Evolutionary conservation across 2,113 vertebrate species (phyloP), one percentile per base, ranked within the genome.

Genomic region (Mola mola): DNA sequence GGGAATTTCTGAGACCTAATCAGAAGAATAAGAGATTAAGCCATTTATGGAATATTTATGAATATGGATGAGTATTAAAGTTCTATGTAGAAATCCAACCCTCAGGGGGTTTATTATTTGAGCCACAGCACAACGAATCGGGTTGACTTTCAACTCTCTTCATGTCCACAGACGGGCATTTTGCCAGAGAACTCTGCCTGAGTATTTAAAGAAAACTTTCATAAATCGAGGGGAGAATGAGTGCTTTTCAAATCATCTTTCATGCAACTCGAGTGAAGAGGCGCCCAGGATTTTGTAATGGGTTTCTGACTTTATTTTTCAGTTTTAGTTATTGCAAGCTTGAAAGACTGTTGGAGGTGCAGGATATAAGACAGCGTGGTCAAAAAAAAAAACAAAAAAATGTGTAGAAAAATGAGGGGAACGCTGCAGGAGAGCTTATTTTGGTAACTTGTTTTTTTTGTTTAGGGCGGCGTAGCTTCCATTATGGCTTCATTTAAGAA

Each of bases 51-150:
- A 77, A 65, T 66, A 83, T 86, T 76, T 78, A 87, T 89, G 87
- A 90, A 91, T 84, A 89, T 88, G 83, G 68, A 89, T 90, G 87
- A 90, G 82, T 71, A 84, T 89, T 88, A 81, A 83, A 83, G 57
- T 83, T 83, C 73, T 58, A 56, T 67, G 68, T 33, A 21, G 75
- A 82, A 85, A 84, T 82, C 81, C 76, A 72, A 75, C 86, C 84
- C 87, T 83, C 17, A 8, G 81, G 82, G 81, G 84, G 44, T 82
- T 89, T 84, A 86, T 86, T 89, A 82, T 79, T 84, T 55, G 75
- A 87, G 77, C 66, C 61, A 60, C 42, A 67, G 76, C 81, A 60
- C 75, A 53, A 74, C 78, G 70, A 88, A 89, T 87, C 64, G 10
- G 57, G 70, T 68, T 83, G 82, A 85, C 83, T 89, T 89, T 85